These are phyloP conservation scores for Agonopterix subpropinquella DNA, from an alignment of 2,888 invertebrate species.

Conservation along the genomic window DNA sequence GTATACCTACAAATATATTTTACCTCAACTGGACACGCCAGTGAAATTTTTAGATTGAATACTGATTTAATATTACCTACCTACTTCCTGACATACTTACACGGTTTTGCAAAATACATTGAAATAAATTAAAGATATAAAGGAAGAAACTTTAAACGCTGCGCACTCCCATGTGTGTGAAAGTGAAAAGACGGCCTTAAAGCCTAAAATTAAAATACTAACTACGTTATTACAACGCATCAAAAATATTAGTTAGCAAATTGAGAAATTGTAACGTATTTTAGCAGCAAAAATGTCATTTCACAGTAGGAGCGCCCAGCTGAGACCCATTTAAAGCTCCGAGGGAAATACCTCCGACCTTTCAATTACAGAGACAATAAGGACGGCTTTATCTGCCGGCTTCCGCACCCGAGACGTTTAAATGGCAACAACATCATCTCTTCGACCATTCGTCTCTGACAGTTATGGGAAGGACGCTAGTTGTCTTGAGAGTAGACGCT, in stretches of 20 bases:
- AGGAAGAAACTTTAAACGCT: too few species aligned
- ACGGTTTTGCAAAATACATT: too few species aligned
- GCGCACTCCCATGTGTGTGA: too few species aligned
- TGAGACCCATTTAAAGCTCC: slow-evolving; percentile 54
- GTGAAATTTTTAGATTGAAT: too few species aligned
- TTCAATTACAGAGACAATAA: slow-evolving; percentile 71
- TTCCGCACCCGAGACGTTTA: slow-evolving; percentile 22
- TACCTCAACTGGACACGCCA: too few species aligned
- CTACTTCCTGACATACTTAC: too few species aligned
- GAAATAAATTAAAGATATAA: too few species aligned
- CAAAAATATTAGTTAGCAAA: slow-evolving; percentile 15
- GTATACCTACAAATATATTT: too few species aligned
- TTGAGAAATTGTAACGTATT: slow-evolving; percentile 36
- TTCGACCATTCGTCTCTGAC: slow-evolving; percentile 8
- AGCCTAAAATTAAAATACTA: too few species aligned
- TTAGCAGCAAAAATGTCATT: slow-evolving; percentile 41
- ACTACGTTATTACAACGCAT: not conserved
- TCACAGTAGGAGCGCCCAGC: slow-evolving; percentile 40
- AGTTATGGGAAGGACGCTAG: not conserved
- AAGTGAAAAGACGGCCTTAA: too few species aligned
- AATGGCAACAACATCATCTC: slow-evolving; percentile 26
- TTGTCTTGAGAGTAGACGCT: too few species aligned
- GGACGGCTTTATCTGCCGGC: slow-evolving; percentile 54
- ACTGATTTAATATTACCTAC: too few species aligned
- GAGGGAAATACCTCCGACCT: slow-evolving; percentile 53